Base-by-base conservation (phyloP, 2,113 vertebrate species). In the human (Homo sapiens) region DNA sequence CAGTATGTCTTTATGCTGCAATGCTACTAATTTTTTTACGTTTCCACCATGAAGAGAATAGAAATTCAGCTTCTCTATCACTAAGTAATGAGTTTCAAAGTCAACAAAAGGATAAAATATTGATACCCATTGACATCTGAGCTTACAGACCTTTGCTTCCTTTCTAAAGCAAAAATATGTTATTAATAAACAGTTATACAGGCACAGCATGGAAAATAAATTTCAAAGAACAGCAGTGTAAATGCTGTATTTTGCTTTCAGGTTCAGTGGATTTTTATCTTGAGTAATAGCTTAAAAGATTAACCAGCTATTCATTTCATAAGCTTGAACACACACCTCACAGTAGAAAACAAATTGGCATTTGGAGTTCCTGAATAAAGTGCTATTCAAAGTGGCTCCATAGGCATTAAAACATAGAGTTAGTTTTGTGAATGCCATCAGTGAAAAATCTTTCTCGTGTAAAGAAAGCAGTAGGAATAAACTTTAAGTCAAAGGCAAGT, bases 401-500 rank as follows among this genome's bases (percentile, higher is more conserved):
- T 52, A 68, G 76, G 98, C 95, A 92, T 94, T 97, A 97, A 97
- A 94, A 38, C 81, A 89, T 20, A 95, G 90, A 93, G 93, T 96
- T 90, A 83, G 89, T 94, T 66, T 84, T 91, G 78, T 95, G 88
- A 96, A 97, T 82, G 79, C 32, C 92, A 52, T 98, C 97, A 10
- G 81, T 70, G 57, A 80, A 97, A 97, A 98, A 94, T 89, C 89
- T 61, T 66, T 57, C 40, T 72, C 43, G 2, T 96, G 94, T 97
- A 93, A 96, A 96, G 97, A 98, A 97, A 89, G 32, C 96, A 98
- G 94, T 93, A 97, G 97, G 97, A 96, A 96, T 96, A 98, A 98
- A 98, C 91, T 97, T 97, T 94, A 97, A 92, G 93, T 98, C 89
- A 97, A 98, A 98, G 92, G 96, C n/a, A 90, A 90, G 73, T 96